These are phyloP conservation scores for Pammene aurita DNA, from an alignment of 2,888 invertebrate species.

Conservation along the genomic window DNA sequence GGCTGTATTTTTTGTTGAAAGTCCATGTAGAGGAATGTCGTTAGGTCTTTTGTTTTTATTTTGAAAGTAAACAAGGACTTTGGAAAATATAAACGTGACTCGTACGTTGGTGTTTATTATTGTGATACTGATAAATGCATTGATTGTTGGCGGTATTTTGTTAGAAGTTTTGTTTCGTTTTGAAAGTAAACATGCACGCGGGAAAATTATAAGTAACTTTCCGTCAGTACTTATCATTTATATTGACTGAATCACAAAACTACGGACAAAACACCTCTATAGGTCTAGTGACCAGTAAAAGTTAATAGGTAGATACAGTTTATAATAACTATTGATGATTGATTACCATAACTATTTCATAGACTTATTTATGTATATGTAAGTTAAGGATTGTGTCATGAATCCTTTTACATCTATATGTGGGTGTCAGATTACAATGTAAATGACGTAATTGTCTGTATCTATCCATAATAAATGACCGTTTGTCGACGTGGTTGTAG, in stretches of 20 bases:
- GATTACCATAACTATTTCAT: not conserved
- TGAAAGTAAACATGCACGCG: too few species aligned
- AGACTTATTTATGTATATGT: not conserved
- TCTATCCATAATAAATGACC: constrained; percentile 16
- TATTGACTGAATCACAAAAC: not conserved
- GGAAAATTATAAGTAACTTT: too few species aligned
- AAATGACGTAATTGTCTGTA: constrained; percentile 28
- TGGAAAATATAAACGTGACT: too few species aligned
- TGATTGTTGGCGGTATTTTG: too few species aligned
- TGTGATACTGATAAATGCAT: too few species aligned
- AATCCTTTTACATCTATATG: constrained; percentile 30
- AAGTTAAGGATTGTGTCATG: not conserved
- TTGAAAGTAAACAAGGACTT: not conserved
- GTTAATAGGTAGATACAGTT: not conserved
- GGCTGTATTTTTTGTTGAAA: too few species aligned
- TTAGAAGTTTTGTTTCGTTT: too few species aligned
- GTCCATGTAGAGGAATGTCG: not conserved
- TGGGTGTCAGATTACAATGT: constrained; percentile 33
- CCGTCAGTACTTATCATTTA: too few species aligned
- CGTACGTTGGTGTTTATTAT: too few species aligned
- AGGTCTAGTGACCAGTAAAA: too few species aligned
- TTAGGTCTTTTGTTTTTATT: not conserved
- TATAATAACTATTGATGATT: not conserved
- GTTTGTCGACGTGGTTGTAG: constrained; percentile 9
- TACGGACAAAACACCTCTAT: too few species aligned